These are phyloP conservation scores for Chaetogeoica ovagalla DNA, from an alignment of 2,888 invertebrate genomes.

Conservation along the genomic window DNA sequence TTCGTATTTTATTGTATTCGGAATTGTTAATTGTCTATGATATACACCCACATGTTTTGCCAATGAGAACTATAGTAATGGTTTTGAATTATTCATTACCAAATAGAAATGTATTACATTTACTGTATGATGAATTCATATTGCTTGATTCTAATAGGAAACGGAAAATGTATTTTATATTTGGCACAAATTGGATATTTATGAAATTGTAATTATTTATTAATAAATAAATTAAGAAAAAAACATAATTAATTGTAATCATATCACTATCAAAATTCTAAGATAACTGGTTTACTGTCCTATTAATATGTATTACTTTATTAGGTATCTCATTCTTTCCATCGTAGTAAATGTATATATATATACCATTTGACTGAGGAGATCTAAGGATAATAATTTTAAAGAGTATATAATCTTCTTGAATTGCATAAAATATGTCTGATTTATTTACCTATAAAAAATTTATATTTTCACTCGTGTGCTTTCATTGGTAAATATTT, in stretches of 20 bases:
- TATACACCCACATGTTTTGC: constrained; percentile 14
- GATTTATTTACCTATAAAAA: no score
- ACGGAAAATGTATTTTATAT: neutral
- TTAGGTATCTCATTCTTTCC: no score
- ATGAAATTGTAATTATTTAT: constrained; percentile 3
- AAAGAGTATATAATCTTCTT: no score
- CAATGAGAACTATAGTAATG: neutral
- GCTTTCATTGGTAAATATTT: no score
- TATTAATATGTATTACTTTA: neutral
- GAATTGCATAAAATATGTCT: no score
- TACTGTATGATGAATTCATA: constrained; percentile 8
- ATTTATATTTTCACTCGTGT: no score
- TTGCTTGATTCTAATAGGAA: neutral
- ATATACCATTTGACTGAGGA: no score
- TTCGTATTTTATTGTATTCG: constrained; percentile 7
- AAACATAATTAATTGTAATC: neutral
- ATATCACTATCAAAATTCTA: neutral
- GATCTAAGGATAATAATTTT: no score
- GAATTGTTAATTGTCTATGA: constrained; percentile 28
- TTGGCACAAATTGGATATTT: neutral
- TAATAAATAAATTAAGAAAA: neutral
- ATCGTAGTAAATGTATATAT: no score
- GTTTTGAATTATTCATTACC: constrained; percentile 44
- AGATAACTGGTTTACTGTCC: neutral
- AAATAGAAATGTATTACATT: constrained; percentile 35